These are phyloP conservation scores for Haplochromis burtoni DNA, from an alignment of 2,113 vertebrate genomes.

Conservation along the genomic window DNA sequence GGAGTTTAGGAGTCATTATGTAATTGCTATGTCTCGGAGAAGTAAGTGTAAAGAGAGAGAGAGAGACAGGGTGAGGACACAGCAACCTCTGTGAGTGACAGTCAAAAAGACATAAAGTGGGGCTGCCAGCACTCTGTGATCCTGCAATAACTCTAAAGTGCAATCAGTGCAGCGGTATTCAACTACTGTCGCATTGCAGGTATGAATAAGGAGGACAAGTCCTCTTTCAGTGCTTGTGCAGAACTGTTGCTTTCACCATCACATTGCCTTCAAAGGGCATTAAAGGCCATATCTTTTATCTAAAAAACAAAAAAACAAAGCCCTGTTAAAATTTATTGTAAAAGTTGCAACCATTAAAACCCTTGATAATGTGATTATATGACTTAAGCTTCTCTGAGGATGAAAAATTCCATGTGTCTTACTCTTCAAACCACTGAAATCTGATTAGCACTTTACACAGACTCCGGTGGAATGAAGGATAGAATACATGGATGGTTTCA, in stretches of 20 bases:
- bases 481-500: constrained; percentile 78
- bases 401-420: constrained; percentile 83
- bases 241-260: constrained; percentile 25
- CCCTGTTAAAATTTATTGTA: constrained; percentile 9
- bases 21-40: constrained; percentile 34
- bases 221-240: constrained; percentile 49
- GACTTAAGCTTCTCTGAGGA: background rate
- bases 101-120: constrained; percentile 32
- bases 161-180: constrained; percentile 22
- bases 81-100: constrained; percentile 42
- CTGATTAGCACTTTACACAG: constrained; percentile 90
- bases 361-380: background rate
- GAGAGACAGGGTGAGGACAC: constrained; percentile 20
- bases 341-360: background rate
- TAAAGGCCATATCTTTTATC: background rate
- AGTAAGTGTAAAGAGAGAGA: constrained; percentile 9
- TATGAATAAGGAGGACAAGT: background rate
- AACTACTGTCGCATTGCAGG: constrained; percentile 36
- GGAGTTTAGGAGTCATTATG: constrained; percentile 38
- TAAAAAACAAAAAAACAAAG: background rate
- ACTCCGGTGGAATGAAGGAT: constrained; percentile 99
- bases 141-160: constrained; percentile 39
- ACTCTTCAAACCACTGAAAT: constrained; percentile 99
- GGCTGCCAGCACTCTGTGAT: constrained; percentile 34
- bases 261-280: background rate